A percentile compares a stretch with the other conserved stretches of the same genome.
Conservation (phyloP, 2,113 vertebrate genomes). For the Athene cunicularia region DNA sequence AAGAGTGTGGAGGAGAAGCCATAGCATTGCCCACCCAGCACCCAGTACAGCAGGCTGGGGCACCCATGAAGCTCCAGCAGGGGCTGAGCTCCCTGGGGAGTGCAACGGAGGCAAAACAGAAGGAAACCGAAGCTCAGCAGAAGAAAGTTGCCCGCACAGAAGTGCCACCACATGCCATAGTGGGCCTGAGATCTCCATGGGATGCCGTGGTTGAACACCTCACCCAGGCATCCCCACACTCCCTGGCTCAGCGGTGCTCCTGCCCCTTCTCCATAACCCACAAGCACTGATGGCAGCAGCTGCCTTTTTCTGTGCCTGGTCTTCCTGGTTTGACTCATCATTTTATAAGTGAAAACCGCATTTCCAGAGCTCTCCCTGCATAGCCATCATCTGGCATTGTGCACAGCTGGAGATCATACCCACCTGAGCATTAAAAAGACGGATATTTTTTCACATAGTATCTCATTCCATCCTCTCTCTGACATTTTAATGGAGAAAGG, state of each 20-base stretch:
- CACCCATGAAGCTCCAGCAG: background rate
- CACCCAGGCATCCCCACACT: background rate
- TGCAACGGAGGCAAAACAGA: background rate
- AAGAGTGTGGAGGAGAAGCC: background rate
- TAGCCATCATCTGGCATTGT: background rate
- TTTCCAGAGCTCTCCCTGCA: background rate
- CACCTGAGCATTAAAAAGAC: background rate
- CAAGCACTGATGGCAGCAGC: fast-evolving
- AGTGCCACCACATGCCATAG: fast-evolving
- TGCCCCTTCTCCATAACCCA: background rate
- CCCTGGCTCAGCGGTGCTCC: background rate
- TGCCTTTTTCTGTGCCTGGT: background rate
- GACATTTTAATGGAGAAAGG: background rate
- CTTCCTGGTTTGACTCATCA: background rate
- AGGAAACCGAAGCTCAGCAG: background rate
- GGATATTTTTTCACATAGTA: background rate
- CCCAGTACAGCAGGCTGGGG: background rate
- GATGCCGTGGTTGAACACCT: background rate
- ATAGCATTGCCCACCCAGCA: background rate
- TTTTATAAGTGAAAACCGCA: background rate
- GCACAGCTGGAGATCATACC: background rate
- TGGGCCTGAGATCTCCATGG: background rate
- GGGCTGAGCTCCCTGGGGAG: background rate
- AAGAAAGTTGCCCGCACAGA: background rate
- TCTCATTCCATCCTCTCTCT: background rate